These are phyloP conservation scores for Pollenia labialis DNA, from an alignment of 2,888 invertebrate genomes.

Conservation along the genomic window DNA sequence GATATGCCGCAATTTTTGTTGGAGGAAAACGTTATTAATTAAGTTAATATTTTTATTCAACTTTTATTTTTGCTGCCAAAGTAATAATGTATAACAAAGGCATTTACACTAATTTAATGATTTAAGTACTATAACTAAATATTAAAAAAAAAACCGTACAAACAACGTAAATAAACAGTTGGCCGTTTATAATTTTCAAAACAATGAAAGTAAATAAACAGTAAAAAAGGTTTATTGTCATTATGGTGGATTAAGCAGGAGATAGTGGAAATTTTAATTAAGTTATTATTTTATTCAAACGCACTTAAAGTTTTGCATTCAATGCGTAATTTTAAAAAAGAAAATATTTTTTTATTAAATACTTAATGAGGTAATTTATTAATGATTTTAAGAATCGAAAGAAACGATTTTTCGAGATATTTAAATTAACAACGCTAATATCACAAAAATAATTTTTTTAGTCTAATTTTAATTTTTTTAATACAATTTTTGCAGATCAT, in stretches of 20 bases:
- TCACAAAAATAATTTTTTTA: too few species aligned
- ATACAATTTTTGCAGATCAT: too few species aligned
- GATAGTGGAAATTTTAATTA: constrained; percentile 1
- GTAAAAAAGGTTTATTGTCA: constrained; percentile 13
- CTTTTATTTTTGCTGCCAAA: too few species aligned
- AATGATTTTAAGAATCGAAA: too few species aligned
- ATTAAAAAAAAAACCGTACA: not conserved
- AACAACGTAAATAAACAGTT: constrained; percentile 13
- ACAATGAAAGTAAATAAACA: too few species aligned
- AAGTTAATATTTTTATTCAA: too few species aligned
- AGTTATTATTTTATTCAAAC: not conserved
- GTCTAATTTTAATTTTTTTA: too few species aligned
- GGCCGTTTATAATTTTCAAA: not conserved
- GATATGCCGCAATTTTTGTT: too few species aligned
- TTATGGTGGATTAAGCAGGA: not conserved
- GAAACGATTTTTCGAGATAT: too few species aligned
- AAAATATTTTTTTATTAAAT: not conserved
- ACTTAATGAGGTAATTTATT: too few species aligned
- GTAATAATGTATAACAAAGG: not conserved
- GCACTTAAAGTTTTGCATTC: not conserved
- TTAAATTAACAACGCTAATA: too few species aligned
- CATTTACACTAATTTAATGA: not conserved
- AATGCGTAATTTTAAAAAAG: not conserved
- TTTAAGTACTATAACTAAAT: constrained; percentile 16
- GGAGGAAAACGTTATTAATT: too few species aligned